Base-by-base conservation (phyloP, 2,888 invertebrate genomes). In the Brachyptera putata region DNA sequence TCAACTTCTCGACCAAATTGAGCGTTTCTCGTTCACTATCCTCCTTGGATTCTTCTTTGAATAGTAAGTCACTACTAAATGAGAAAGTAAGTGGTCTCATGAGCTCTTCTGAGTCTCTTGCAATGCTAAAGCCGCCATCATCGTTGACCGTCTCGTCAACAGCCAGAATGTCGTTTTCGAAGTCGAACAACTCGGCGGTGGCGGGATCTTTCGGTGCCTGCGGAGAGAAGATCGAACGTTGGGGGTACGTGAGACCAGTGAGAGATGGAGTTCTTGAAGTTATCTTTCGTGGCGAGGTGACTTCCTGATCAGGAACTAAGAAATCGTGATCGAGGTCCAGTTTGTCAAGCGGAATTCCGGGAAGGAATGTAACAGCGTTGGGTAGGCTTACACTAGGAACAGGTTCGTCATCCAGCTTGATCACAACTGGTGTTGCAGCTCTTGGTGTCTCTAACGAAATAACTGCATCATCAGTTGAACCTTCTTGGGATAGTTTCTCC, bases 21-120 rank as follows among this genome's bases (percentile, higher is more conserved):
- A 89, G 76, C 0, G 93, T 93, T 72, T 91, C 92, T 64, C 89
- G 80, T 0, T 89, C 88, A 67, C 88, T 88, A 68, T 89, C 88
- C 72, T 92, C 92, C 70, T 88, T 88, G 1, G 87, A 84, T 70
- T 89, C 89, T 70, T 88, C 88, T 70, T 87, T 86, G 69, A 87
- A 85, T 64, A 87, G 76, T 69, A 84, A 79, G 65, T 85, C 84
- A 46, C 82, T 82, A 65, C 81, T 83, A 61, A 85, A 83, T 4
- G 82, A 80, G 71, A 87, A 87, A 1, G 79, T 74, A 1, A 69
- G 61, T 0, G 77, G 74, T 69, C 84, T 83, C 70, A 81, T 78
- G 39, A 83, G 77, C 67, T 85, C 85, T 61, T 84, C 84, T 37
- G 81, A 79, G 67, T 82, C 81, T 63, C 81, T 77, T 0, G 79